phyloP scores from a whole-genome alignment of 2,113 vertebrate species.

The Equus przewalskii region DNA sequence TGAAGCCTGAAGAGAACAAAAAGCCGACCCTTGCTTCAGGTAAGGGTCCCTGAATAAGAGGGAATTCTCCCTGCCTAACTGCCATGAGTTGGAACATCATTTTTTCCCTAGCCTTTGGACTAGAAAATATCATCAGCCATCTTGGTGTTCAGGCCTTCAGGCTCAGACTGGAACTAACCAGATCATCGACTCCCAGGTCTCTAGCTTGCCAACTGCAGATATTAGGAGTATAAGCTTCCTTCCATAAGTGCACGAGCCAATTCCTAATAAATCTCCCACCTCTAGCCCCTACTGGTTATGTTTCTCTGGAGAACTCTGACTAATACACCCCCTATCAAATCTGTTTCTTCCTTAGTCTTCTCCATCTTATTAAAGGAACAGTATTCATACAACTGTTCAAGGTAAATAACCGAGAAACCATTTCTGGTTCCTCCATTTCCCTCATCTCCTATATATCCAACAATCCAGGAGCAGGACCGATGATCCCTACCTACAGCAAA shows the following conservation, averaged over 20 bases:
- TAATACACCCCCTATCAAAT: accelerated
- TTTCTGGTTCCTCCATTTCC: neutral
- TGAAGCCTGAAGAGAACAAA: neutral
- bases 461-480: neutral
- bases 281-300: neutral
- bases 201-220: neutral
- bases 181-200: neutral
- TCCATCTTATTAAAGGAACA: neutral
- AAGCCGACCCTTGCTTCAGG: neutral
- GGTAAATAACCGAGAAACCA: neutral
- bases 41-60: neutral
- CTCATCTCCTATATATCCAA: neutral
- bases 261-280: neutral
- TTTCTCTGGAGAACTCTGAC: neutral
- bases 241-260: neutral
- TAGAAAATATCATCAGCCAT: too few species aligned
- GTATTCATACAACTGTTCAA: neutral
- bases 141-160: neutral
- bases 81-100: too few species aligned
- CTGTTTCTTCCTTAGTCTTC: neutral
- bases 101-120: neutral
- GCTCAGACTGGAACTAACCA: neutral
- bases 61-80: neutral
- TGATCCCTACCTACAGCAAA: accelerated
- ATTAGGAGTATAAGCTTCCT: neutral